Base-by-base conservation (phyloP, 2,888 invertebrate genomes). In the Drosophila nr. medialis region DNA sequence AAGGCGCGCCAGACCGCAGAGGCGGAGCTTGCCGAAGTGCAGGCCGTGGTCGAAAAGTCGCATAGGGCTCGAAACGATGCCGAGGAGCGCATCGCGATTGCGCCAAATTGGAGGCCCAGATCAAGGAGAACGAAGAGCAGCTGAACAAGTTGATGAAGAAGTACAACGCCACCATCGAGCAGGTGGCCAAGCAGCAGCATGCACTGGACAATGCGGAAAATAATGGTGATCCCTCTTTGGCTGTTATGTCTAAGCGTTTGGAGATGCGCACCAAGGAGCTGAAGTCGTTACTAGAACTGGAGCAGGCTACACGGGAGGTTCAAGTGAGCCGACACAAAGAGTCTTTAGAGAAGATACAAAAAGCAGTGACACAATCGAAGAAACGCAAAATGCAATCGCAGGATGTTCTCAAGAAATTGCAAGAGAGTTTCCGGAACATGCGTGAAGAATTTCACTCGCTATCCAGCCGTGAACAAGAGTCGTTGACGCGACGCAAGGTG, bases 71-170 rank as follows among this genome's bases (percentile, higher is more conserved):
- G n/a, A n/a, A n/a, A n/a, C n/a, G 98, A 98, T 78, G 96, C 96
- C 0, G 98, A 98, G 81, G 97, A 97, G 78, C 94, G 95, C 42
- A 95, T 66, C 93, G 98, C 10, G 98, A 98, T 92, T 98, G 6
- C 29, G 6, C 6, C 29, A 29, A 29, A 29, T 29, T 29, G 18
- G 95, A 97, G 81, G 96, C 96, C 11, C 96, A 97, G 92, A 94
- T 98, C n/a, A 98, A 99, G 88, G 98, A 99, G 91, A 97, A 97
- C 56, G 98, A 98, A 92, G 98, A 98, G 90, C 98, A 99, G 92
- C 94, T 98, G 64, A 96, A 97, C 0, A 97, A 98, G 93, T 95
- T 99, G 18, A 94, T 99, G 94, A 98, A 98, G 94, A 99, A 99
- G 91, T 99, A 98, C 94, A 97, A 98, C 80, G 95, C 96, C 3